These are phyloP conservation scores for Phenganax subtilis DNA, from an alignment of 92 coral and sea anemone species.

Conservation along the genomic window DNA sequence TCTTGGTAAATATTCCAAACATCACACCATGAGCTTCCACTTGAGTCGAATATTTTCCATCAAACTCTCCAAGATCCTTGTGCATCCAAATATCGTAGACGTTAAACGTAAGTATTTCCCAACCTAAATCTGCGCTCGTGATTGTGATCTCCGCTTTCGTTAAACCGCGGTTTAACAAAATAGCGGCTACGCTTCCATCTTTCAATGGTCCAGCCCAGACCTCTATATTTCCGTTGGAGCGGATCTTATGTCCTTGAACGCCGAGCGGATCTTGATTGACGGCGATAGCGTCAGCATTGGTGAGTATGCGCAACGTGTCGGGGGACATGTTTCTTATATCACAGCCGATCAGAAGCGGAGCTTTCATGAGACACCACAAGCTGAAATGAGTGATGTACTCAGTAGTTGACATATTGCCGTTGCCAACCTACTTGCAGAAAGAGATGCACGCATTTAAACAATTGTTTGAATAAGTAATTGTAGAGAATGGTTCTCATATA, in stretches of 20 bases:
- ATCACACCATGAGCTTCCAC: slow-evolving; percentile 52
- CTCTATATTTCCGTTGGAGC: slow-evolving; percentile 42
- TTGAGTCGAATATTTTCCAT: slow-evolving; percentile 31
- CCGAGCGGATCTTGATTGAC: slow-evolving; percentile 53
- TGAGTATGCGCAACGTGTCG: slow-evolving; percentile 42
- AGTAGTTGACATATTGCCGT: slow-evolving; percentile 46
- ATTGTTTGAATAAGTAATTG: too few species aligned
- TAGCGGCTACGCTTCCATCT: slow-evolving; percentile 45
- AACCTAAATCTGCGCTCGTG: slow-evolving; percentile 33
- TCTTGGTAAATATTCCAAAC: slow-evolving; percentile 42
- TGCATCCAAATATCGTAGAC: slow-evolving; percentile 52
- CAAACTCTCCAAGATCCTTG: slow-evolving; percentile 27
- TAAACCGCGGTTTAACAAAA: slow-evolving; percentile 48
- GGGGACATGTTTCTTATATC: slow-evolving; percentile 43
- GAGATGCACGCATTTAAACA: not conserved
- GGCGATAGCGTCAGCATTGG: slow-evolving; percentile 50
- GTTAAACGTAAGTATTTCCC: slow-evolving; percentile 23
- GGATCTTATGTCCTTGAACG: slow-evolving; percentile 51
- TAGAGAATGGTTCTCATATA: too few species aligned
- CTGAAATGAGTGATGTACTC: slow-evolving; percentile 57
- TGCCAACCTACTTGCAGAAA: slow-evolving; percentile 42
- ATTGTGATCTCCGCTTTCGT: slow-evolving; percentile 16
- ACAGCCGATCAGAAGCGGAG: slow-evolving; percentile 58
- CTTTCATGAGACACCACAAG: slow-evolving; percentile 56
- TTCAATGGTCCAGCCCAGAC: slow-evolving; percentile 54